A percentile compares a stretch with the other conserved stretches of the same genome.
phyloP scores from a whole-genome alignment of 1,140 invertebrate genomes.

The Zaprionus capensis region DNA sequence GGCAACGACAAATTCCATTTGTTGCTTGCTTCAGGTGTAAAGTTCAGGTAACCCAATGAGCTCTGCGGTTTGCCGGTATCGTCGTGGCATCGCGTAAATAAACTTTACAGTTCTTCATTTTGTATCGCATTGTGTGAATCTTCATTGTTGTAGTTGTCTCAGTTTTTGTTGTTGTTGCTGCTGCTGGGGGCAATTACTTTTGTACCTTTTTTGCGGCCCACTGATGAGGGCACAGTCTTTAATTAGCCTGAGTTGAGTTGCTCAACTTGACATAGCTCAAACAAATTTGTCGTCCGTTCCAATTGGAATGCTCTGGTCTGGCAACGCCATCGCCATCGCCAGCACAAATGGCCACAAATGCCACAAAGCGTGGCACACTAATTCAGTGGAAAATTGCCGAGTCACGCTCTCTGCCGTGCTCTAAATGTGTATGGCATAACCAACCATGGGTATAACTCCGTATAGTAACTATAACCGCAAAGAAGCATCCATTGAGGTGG shows the following conservation, averaged over 20 bases:
- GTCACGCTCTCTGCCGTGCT: slow-evolving; percentile 57
- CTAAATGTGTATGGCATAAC: slow-evolving; percentile 47
- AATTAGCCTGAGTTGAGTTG: slow-evolving; percentile 22
- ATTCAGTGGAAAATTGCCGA: slow-evolving; percentile 43
- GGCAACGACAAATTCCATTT: slow-evolving; percentile 53
- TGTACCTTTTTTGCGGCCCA: slow-evolving; percentile 1
- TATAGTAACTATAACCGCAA: slow-evolving; percentile 22
- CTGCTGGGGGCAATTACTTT: slow-evolving; percentile 23
- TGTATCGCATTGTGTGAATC: slow-evolving; percentile 12
- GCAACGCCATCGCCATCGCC: slow-evolving; percentile 22
- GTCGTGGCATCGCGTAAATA: slow-evolving; percentile 31
- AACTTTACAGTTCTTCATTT: slow-evolving; percentile 27
- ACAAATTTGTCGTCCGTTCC: slow-evolving; percentile 8
- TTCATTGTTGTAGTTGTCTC: slow-evolving; percentile 3
- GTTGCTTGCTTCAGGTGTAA: slow-evolving; percentile 42
- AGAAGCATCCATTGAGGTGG: slow-evolving; percentile 47
- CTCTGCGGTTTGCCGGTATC: background rate
- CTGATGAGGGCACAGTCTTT: slow-evolving; percentile 2
- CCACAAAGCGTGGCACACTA: slow-evolving; percentile 34
- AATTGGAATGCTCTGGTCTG: slow-evolving; percentile 8
- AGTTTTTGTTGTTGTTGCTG: background rate
- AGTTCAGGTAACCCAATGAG: slow-evolving; percentile 22
- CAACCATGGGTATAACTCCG: slow-evolving; percentile 15
- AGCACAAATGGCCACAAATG: slow-evolving; percentile 3
- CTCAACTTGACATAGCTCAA: background rate